Conservation (phyloP, 2,797 vertebrate genomes). For the Amazonetta brasiliensis region DNA sequence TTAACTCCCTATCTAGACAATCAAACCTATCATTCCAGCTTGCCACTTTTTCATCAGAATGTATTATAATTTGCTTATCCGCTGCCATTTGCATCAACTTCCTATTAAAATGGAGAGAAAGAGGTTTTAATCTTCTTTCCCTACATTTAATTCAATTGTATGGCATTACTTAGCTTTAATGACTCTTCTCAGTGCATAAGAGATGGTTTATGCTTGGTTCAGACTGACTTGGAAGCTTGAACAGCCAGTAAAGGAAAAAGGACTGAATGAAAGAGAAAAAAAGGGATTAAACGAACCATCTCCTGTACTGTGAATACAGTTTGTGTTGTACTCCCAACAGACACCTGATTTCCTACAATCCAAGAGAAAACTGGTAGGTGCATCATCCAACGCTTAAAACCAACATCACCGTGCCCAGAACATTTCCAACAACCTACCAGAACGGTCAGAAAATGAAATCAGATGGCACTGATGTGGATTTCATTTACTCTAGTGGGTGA, state of each 20-base stretch:
- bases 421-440: background rate
- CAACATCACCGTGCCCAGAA: background rate
- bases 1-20: slow-evolving; percentile 58
- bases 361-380: background rate
- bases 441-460: background rate
- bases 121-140: slow-evolving; percentile 36
- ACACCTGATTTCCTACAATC: background rate
- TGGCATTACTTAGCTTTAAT: slow-evolving; percentile 23
- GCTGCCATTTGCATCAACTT: slow-evolving; percentile 47
- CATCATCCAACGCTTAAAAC: background rate
- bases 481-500: background rate
- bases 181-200: background rate
- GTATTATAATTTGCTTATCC: slow-evolving; percentile 47
- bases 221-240: background rate
- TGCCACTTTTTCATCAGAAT: slow-evolving; percentile 52
- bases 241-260: background rate
- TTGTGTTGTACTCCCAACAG: background rate
- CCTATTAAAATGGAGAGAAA: slow-evolving; percentile 6
- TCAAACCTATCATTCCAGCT: slow-evolving; percentile 37
- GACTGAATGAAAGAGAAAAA: background rate
- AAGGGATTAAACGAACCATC: accelerated
- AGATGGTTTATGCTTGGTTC: background rate
- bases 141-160: slow-evolving; percentile 63
- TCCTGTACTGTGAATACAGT: background rate
- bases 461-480: background rate